A percentile compares a stretch with the other conserved stretches of the same genome.
phyloP scores from a whole-genome alignment of 2,797 vertebrate species.

The Gephyroberyx darwinii region DNA sequence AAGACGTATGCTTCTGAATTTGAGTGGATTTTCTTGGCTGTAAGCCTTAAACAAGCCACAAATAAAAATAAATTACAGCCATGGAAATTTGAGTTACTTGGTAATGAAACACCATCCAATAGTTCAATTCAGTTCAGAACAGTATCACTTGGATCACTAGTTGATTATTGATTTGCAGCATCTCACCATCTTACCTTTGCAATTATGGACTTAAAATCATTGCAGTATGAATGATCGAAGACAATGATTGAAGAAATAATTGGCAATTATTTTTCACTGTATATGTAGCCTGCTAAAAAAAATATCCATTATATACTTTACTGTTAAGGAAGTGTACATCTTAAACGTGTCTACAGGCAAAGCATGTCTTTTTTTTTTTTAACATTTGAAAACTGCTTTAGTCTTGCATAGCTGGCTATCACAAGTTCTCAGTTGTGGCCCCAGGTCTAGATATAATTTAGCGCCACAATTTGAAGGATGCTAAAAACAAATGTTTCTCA shows the following conservation, averaged over 20 bases:
- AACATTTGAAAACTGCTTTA: too few species aligned
- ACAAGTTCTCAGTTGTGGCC: too few species aligned
- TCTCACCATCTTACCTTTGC: background rate
- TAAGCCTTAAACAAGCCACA: constrained; percentile 59
- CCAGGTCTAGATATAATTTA: background rate
- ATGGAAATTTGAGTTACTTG: constrained; percentile 38
- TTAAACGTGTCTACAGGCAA: too few species aligned
- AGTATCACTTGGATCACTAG: background rate
- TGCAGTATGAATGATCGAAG: too few species aligned
- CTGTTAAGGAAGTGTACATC: too few species aligned
- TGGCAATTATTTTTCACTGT: too few species aligned
- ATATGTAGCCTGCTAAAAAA: too few species aligned
- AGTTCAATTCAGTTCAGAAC: too few species aligned
- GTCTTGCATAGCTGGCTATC: too few species aligned
- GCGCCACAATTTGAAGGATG: background rate
- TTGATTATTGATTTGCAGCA: background rate
- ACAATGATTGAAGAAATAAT: too few species aligned
- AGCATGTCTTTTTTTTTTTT: too few species aligned
- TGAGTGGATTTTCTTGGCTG: constrained; percentile 58
- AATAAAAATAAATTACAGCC: constrained; percentile 65
- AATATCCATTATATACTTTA: too few species aligned
- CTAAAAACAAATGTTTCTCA: background rate
- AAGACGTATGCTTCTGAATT: constrained; percentile 48
- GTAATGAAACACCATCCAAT: background rate
- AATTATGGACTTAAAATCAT: background rate